Conservation (phyloP, 2,888 invertebrate species). For the Dasysyrphus albostriatus region DNA sequence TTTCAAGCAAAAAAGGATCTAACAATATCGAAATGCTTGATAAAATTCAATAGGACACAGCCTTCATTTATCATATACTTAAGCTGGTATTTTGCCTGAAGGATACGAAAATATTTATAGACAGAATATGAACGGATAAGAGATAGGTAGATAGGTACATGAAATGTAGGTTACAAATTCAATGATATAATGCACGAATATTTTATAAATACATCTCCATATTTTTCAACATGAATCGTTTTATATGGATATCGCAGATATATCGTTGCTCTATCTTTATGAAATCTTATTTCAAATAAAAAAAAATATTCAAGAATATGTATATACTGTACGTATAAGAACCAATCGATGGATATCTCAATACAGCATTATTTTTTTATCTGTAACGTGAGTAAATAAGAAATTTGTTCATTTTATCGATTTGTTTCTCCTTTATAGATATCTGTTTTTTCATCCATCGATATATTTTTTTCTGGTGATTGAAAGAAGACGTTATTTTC, state of each 20-base stretch:
- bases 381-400: slow-evolving; percentile 19
- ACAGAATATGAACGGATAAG: slow-evolving; percentile 2
- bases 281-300: slow-evolving; percentile 1
- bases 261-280: slow-evolving; percentile 5
- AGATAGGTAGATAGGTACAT: neutral
- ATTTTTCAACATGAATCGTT: slow-evolving; percentile 17
- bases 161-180: slow-evolving; percentile 3
- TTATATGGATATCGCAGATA: slow-evolving; percentile 1
- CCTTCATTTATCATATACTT: neutral
- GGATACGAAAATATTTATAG: slow-evolving; percentile 10
- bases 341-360: slow-evolving; percentile 16
- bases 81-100: neutral
- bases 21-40: neutral
- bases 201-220: slow-evolving; percentile 1
- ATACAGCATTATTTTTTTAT: slow-evolving; percentile 14
- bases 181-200: slow-evolving; percentile 16
- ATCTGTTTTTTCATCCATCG: neutral
- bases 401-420: slow-evolving; percentile 26
- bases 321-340: neutral
- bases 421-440: slow-evolving; percentile 16
- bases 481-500: slow-evolving; percentile 41
- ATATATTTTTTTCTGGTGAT: slow-evolving; percentile 20
- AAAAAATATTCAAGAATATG: slow-evolving; percentile 4
- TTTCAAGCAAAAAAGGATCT: neutral
- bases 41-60: neutral